Evolutionary conservation across 1,140 invertebrate species (phyloP).

Genomic region (Camponotus vicinus): DNA sequence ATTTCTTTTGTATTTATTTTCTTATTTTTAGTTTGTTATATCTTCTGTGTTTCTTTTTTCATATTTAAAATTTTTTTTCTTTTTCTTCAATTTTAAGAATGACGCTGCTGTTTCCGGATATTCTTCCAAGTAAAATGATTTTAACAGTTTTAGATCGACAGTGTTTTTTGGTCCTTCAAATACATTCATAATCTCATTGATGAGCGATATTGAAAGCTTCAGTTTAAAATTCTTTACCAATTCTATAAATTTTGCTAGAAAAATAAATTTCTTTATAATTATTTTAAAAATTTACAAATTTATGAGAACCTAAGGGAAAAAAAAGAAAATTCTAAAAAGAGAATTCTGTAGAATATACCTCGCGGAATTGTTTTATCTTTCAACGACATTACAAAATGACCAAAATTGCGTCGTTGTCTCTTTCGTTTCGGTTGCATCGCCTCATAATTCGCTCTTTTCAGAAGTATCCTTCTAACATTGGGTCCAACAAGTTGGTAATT

Average conservation of each 20-base stretch:
- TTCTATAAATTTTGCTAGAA: constrained; percentile 77
- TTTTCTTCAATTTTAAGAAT: constrained; percentile 66
- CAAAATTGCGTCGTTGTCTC: constrained; percentile 83
- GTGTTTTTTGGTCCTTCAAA: constrained; percentile 77
- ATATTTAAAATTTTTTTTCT: constrained; percentile 36
- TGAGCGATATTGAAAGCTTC: constrained; percentile 81
- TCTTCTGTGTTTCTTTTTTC: constrained; percentile 18
- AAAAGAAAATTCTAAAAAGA: not conserved
- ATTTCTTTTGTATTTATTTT: constrained; percentile 52
- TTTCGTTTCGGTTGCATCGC: constrained; percentile 83
- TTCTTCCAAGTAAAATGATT: constrained; percentile 79
- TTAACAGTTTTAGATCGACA: constrained; percentile 80
- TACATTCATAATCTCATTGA: constrained; percentile 77
- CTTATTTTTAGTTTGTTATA: constrained; percentile 44
- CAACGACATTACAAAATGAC: constrained; percentile 79
- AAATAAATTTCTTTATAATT: constrained; percentile 49
- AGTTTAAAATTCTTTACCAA: constrained; percentile 80
- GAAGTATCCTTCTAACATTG: constrained; percentile 81
- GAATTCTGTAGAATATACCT: constrained; percentile 54
- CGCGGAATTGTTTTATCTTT: constrained; percentile 67
- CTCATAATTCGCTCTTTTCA: constrained; percentile 84
- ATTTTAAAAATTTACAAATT: constrained; percentile 18
- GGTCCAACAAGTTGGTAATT: constrained; percentile 84
- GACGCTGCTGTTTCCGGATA: constrained; percentile 81
- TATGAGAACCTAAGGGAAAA: not conserved